Conservation (phyloP, 2,888 invertebrate genomes). For the Diarsia dahlii region DNA sequence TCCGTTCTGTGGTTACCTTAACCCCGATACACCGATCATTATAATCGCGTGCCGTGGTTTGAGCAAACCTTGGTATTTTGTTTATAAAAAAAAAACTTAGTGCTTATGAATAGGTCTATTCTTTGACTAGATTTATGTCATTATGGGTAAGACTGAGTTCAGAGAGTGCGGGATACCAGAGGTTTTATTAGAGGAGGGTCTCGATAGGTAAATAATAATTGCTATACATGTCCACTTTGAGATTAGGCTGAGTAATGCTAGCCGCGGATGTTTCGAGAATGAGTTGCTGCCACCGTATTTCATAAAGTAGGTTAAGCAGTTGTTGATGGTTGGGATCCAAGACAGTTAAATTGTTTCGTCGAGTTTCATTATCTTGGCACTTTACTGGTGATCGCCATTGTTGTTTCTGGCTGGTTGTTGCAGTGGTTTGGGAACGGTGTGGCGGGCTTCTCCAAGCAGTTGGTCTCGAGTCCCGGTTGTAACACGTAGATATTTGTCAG, state of each 20-base stretch:
- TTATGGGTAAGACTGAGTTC: not conserved
- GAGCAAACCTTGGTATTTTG: constrained; percentile 72
- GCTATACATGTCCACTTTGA: not conserved
- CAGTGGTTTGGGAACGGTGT: too few species aligned
- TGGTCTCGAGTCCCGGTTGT: not conserved
- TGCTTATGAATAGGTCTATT: constrained; percentile 26
- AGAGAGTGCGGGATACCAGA: not conserved
- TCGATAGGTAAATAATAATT: not conserved
- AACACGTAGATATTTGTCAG: not conserved
- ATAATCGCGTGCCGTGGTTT: constrained; percentile 76
- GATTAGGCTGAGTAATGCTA: not conserved
- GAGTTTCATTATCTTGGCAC: too few species aligned
- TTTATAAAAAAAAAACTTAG: constrained; percentile 34
- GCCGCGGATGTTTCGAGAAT: not conserved
- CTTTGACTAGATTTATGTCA: constrained; percentile 6
- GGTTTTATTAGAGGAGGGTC: not conserved
- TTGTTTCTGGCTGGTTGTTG: too few species aligned
- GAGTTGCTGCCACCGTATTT: not conserved
- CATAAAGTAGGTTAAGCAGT: not conserved
- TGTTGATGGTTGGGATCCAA: too few species aligned
- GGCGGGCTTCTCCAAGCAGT: too few species aligned
- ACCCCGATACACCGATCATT: constrained; percentile 79
- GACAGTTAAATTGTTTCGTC: too few species aligned
- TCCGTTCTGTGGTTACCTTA: constrained; percentile 79
- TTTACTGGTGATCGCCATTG: too few species aligned